A percentile compares a stretch with the other conserved stretches of the same genome.
These are phyloP conservation scores for Cochlearius cochlearius DNA, from an alignment of 2,113 vertebrate genomes.

Conservation along the genomic window DNA sequence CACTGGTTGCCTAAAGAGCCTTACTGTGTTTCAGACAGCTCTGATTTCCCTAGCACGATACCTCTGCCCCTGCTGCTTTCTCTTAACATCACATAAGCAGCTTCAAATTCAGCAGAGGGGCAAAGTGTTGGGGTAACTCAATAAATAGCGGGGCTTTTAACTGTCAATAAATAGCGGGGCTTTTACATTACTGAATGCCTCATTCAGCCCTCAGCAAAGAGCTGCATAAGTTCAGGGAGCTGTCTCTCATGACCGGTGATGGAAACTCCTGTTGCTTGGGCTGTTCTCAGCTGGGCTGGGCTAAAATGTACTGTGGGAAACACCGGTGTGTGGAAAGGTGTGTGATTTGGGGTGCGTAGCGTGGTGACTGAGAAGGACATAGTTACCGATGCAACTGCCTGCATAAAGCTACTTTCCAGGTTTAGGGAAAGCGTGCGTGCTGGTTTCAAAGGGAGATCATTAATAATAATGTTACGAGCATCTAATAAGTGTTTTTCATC, in stretches of 20 bases:
- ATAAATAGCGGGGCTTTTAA: not conserved
- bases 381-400: not conserved
- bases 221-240: not conserved
- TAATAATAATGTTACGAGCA: not conserved
- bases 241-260: not conserved
- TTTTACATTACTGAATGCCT: not conserved
- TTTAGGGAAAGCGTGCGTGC: not conserved
- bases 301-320: not conserved
- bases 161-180: not conserved
- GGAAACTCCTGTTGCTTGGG: not conserved
- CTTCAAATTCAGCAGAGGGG: not conserved
- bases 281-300: not conserved
- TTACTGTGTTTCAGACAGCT: not conserved
- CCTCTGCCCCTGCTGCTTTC: not conserved
- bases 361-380: not conserved
- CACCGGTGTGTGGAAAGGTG: not conserved
- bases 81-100: not conserved
- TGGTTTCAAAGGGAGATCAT: not conserved
- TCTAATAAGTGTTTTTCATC: not conserved
- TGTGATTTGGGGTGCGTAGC: not conserved
- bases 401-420: not conserved
- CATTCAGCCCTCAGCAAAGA: not conserved
- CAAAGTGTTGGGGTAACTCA: not conserved
- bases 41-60: not conserved
- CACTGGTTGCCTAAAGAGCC: not conserved